phyloP scores from a whole-genome alignment of 2,888 invertebrate species.

The Noctuana brunneofusca region DNA sequence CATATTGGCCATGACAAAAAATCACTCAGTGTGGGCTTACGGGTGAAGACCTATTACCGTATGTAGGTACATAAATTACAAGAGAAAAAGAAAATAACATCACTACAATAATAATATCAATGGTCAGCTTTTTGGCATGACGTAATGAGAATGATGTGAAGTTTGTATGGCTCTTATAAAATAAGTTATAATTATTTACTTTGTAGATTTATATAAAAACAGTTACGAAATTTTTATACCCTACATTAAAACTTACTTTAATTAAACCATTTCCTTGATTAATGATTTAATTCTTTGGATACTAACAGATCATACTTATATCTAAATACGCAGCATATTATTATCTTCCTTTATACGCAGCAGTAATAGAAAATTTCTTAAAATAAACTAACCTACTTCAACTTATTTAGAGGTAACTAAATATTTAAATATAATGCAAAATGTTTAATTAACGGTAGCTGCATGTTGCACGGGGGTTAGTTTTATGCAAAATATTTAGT shows the following conservation, averaged over 20 bases:
- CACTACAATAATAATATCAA: constrained; percentile 40
- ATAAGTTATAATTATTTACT: background rate
- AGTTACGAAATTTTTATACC: no score
- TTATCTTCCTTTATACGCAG: no score
- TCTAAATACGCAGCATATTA: background rate
- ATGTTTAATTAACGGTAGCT: no score
- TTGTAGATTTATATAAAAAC: background rate
- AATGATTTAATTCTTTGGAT: background rate
- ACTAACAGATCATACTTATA: no score
- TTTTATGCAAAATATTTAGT: no score
- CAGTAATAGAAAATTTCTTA: no score
- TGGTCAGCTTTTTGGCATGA: constrained; percentile 45
- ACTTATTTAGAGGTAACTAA: no score
- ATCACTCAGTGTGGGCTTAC: background rate
- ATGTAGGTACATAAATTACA: background rate
- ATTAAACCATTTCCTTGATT: background rate
- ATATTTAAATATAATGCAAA: no score
- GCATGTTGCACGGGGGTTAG: no score
- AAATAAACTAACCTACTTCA: no score
- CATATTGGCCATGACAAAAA: background rate
- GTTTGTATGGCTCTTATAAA: constrained; percentile 37
- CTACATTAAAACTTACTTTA: no score
- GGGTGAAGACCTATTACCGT: background rate
- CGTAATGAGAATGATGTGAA: constrained; percentile 30
- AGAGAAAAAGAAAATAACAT: constrained; percentile 16